Evolutionary conservation across 2,797 vertebrate species (phyloP), one percentile per base, ranked within the genome.

Genomic region (Orestias chungarensis): DNA sequence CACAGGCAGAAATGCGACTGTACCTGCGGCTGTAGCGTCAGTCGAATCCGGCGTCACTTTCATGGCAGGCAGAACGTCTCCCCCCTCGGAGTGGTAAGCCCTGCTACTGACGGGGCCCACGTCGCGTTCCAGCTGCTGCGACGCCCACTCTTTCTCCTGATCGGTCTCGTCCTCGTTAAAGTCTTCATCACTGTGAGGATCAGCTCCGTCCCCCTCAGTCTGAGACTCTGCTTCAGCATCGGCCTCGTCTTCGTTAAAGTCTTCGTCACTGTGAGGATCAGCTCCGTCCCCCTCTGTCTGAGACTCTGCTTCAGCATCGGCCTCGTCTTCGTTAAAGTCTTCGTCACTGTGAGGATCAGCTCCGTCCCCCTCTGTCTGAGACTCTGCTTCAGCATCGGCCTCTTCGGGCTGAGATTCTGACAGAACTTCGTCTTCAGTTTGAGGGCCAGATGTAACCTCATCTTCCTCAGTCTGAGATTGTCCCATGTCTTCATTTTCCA

Each of bases 51-150:
- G 77, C 3, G 31, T 76, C 59, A 43, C 52, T 20, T 62, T 73
- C 38, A 5, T 27, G 25, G 82, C 66, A 5, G 76, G 54, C 35
- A 74, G 8, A 25, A 81, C 29, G 5, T 80, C 61, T 23, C 75
- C 66, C 4, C 82, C 87, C 27, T 85, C 87, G 6, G 93, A 93
- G 52, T 29, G 71, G 71, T 74, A 75, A 66, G 83, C 78, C 84
- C 89, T 87, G 46, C 64, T 67, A 54, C 66, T 81, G 68, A 92
- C 73, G 59, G 74, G 82, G 52, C 90, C 83, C 15, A 14, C 3
- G n/a, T 68, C 12, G 18, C 3, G 18, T 8, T 83, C 70, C 12
- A 44, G 52, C 23, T 73, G 55, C 31, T 77, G 66, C 25, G 74
- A 75, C 4, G 25, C 17, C 62, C 66, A 55, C 50, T 82, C 69